Evolutionary conservation across 2,113 vertebrate species (phyloP).

Genomic region (Neogale vison): DNA sequence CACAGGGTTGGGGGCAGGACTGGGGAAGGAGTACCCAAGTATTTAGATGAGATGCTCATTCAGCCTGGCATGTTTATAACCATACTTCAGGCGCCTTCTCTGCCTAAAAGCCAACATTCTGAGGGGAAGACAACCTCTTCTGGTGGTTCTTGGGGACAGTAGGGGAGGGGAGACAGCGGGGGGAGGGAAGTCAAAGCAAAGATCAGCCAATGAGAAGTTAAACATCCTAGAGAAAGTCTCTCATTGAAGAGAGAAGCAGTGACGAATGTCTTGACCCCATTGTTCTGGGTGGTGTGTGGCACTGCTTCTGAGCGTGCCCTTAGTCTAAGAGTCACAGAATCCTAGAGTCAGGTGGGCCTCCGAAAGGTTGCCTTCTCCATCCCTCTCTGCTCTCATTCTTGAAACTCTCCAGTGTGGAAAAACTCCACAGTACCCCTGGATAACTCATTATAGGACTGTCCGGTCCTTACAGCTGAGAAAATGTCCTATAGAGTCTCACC

Average conservation of each 20-base stretch:
- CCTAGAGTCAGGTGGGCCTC: background rate
- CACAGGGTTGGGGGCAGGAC: rapidly evolving
- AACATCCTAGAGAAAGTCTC: background rate
- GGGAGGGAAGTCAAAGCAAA: background rate
- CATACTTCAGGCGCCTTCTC: background rate
- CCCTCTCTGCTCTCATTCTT: background rate
- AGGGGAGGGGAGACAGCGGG: rapidly evolving
- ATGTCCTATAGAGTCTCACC: background rate
- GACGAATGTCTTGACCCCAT: background rate
- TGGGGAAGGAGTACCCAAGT: too few species aligned
- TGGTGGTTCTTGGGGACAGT: background rate
- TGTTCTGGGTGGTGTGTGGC: background rate
- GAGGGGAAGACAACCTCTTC: background rate
- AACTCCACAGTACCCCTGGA: background rate
- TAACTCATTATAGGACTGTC: background rate
- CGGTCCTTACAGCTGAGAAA: background rate
- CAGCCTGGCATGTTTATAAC: background rate
- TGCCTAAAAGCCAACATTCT: background rate
- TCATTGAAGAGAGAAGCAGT: background rate
- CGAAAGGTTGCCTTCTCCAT: background rate
- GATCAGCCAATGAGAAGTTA: background rate
- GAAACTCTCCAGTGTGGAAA: background rate
- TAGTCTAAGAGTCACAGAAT: background rate
- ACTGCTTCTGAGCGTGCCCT: background rate
- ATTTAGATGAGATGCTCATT: background rate